Percentiles rank a stretch among this genome's conserved stretches.
phyloP scores from a whole-genome alignment of 2,888 invertebrate species.

The Aelia acuminata region DNA sequence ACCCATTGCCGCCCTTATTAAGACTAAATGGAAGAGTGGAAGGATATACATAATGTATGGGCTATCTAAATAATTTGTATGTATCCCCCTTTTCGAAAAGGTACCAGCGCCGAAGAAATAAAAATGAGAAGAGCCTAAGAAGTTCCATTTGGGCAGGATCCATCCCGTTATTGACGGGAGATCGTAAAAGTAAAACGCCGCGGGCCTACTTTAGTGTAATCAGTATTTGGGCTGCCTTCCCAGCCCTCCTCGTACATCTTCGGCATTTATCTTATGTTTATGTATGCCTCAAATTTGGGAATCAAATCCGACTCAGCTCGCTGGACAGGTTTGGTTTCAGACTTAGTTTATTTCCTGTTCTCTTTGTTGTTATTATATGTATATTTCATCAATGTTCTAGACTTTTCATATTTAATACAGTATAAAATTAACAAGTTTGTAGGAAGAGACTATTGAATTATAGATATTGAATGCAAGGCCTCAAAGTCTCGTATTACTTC shows the following conservation, averaged over 20 bases:
- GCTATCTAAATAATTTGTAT: conserved; percentile 50
- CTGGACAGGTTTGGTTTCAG: neutral
- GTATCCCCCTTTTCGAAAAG: conserved; percentile 38
- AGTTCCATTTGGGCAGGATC: conserved; percentile 45
- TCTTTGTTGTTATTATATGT: neutral
- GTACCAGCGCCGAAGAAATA: conserved; percentile 47
- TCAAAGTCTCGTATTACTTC: no score
- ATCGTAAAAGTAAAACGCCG: conserved; percentile 52
- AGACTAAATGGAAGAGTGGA: conserved; percentile 40
- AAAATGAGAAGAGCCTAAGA: conserved; percentile 16
- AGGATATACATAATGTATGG: conserved; percentile 54
- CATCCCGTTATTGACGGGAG: conserved; percentile 46
- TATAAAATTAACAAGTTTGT: no score
- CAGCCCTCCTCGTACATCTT: neutral
- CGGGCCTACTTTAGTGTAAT: conserved; percentile 44
- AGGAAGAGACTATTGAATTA: no score
- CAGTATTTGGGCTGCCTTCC: conserved; percentile 4
- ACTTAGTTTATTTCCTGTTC: neutral
- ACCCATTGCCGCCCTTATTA: conserved; percentile 48
- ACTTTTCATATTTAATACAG: no score
- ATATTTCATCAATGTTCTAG: neutral
- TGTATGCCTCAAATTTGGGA: conserved; percentile 30
- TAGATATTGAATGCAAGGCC: no score
- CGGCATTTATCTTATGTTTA: conserved; percentile 38
- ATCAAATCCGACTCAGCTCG: neutral